These are phyloP conservation scores for Rosalia funebris DNA, from an alignment of 2,888 invertebrate species.

Conservation along the genomic window DNA sequence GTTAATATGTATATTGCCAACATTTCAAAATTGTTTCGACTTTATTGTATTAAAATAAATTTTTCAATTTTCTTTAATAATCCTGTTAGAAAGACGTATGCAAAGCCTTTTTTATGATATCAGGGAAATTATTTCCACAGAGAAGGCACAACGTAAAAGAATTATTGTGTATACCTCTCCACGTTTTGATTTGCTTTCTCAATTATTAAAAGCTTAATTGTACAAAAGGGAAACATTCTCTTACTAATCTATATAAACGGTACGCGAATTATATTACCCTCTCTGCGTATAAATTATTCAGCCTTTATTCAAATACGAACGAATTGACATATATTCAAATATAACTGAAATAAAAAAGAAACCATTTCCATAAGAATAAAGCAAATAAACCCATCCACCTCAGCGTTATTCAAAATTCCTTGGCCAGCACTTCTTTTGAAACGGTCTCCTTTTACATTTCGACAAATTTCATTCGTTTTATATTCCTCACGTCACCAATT, in stretches of 20 bases:
- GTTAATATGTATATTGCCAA: no score
- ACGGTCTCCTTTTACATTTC: constrained; percentile 37
- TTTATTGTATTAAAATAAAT: no score
- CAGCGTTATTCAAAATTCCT: constrained; percentile 45
- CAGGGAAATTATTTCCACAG: no score
- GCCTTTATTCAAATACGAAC: constrained; percentile 41
- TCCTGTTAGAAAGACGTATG: no score
- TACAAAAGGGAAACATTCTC: background rate
- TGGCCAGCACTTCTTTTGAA: constrained; percentile 41
- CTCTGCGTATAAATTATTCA: constrained; percentile 27
- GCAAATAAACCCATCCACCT: constrained; percentile 47
- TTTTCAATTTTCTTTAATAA: no score
- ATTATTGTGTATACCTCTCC: no score
- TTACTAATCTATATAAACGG: constrained; percentile 36
- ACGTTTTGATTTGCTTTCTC: no score
- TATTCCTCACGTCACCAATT: constrained; percentile 45
- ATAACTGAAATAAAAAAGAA: constrained; percentile 46
- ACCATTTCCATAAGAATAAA: constrained; percentile 47
- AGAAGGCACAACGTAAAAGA: no score
- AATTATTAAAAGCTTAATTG: background rate
- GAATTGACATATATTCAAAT: constrained; percentile 47
- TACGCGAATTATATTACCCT: constrained; percentile 33
- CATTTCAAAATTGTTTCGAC: no score
- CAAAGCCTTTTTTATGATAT: no score
- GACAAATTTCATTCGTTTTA: constrained; percentile 42